A percentile compares a stretch with the other conserved stretches of the same genome.
These are phyloP conservation scores for Aspidiotus rigidus DNA, from an alignment of 2,888 invertebrate species.

Conservation along the genomic window DNA sequence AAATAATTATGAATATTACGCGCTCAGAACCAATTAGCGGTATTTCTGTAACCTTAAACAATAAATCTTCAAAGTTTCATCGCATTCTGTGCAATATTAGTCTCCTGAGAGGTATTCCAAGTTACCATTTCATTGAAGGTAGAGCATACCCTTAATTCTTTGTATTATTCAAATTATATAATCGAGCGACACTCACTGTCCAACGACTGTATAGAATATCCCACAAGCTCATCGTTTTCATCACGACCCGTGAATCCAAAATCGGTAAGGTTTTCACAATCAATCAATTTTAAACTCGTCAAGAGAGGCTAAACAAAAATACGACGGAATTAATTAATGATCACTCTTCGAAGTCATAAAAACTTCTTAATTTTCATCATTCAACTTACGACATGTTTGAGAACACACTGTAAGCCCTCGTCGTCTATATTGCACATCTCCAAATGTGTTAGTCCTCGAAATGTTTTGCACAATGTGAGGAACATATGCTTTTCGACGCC, in stretches of 20 bases:
- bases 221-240: not conserved
- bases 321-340: not conserved
- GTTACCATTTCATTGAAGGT: too few relatives aligned
- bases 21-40: too few relatives aligned
- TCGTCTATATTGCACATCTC: constrained; percentile 1
- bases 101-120: too few relatives aligned
- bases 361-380: not conserved
- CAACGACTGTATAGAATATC: not conserved
- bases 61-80: too few relatives aligned
- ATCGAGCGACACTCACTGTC: not conserved
- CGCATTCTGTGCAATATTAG: too few relatives aligned
- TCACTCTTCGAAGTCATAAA: not conserved
- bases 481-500: not conserved
- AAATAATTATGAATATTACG: too few relatives aligned
- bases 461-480: not conserved
- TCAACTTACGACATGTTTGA: not conserved
- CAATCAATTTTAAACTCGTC: not conserved
- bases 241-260: not conserved
- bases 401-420: not conserved
- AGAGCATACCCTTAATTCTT: too few relatives aligned
- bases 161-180: not conserved
- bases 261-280: not conserved
- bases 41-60: too few relatives aligned
- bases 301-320: not conserved
- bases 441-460: not conserved